phyloP scores from a whole-genome alignment of 2,113 vertebrate species.

The Clarias gariepinus region DNA sequence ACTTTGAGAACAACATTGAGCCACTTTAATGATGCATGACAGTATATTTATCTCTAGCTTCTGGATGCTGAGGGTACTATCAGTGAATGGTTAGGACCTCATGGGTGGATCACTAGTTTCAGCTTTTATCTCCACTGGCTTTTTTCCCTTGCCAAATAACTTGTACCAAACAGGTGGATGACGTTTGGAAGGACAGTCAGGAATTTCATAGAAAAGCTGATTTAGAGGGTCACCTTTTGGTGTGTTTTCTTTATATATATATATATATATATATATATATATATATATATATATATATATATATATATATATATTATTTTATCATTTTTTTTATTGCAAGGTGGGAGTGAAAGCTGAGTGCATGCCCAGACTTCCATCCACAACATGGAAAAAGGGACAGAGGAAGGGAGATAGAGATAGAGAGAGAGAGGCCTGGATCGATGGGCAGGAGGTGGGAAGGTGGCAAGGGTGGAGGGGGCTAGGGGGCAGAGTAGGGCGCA shows the following conservation, averaged over 20 bases:
- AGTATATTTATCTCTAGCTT: neutral
- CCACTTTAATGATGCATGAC: neutral
- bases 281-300: no score
- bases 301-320: no score
- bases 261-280: no score
- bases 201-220: constrained; percentile 65
- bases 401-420: constrained; percentile 53
- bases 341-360: constrained; percentile 89
- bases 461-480: constrained; percentile 70
- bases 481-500: constrained; percentile 80
- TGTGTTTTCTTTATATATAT: constrained; percentile 48
- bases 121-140: neutral
- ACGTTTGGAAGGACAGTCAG: constrained; percentile 65
- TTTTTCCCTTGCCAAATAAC: neutral
- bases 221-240: constrained; percentile 94
- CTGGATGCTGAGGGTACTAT: neutral
- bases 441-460: constrained; percentile 80
- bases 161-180: constrained; percentile 57
- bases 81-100: neutral
- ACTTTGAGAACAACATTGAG: neutral
- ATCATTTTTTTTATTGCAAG: neutral
- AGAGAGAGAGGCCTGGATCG: constrained; percentile 86
- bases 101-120: neutral
- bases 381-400: constrained; percentile 41
- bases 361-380: constrained; percentile 87